These are phyloP conservation scores for Phymatocera aterrima DNA, from an alignment of 2,888 invertebrate genomes.

Conservation along the genomic window DNA sequence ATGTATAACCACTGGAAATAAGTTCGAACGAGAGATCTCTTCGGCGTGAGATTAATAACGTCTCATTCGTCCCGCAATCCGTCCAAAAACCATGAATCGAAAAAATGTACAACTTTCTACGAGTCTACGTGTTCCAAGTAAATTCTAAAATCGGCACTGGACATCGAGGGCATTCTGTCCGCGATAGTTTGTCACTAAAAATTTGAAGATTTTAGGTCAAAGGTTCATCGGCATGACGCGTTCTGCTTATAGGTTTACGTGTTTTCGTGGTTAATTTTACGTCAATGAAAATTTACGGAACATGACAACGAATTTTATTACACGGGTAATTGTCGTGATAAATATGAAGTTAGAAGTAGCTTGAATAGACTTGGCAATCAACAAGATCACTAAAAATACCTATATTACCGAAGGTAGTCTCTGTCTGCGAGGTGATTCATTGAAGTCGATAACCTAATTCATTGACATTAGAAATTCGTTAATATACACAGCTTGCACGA, in stretches of 20 bases:
- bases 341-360: not conserved
- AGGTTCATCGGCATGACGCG: not conserved
- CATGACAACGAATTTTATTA: not conserved
- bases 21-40: not conserved
- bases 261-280: not conserved
- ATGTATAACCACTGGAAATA: constrained; percentile 3
- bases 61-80: not conserved
- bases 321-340: not conserved
- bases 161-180: not conserved
- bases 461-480: not conserved
- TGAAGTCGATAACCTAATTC: not conserved
- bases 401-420: not conserved
- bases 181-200: constrained; percentile 2
- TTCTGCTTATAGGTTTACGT: not conserved
- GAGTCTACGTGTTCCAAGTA: not conserved
- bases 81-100: not conserved
- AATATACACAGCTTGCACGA: not conserved
- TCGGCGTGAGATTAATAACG: not conserved
- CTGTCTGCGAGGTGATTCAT: not conserved
- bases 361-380: not conserved
- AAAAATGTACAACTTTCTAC: not conserved
- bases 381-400: not conserved
- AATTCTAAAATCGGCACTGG: constrained; percentile 5
- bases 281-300: not conserved
- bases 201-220: not conserved